Conservation (phyloP, 2,797 vertebrate species). For the Rhinella marina region DNA sequence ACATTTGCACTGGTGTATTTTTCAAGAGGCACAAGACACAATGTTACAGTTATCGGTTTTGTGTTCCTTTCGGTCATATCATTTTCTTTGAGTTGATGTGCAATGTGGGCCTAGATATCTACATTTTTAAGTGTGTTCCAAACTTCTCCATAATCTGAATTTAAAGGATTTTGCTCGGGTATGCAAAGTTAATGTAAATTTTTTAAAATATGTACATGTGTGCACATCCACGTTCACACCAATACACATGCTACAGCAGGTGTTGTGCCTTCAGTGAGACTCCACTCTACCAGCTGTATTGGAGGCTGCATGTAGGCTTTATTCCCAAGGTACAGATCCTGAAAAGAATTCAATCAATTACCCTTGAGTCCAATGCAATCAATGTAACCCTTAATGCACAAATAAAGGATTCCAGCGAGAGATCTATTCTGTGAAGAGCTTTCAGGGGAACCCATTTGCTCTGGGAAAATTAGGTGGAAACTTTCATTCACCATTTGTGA, state of each 20-base stretch:
- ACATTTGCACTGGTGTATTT: slow-evolving; percentile 5
- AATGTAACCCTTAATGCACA: slow-evolving; percentile 60
- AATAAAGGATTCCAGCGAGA: slow-evolving; percentile 53
- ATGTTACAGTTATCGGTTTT: background rate
- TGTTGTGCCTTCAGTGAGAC: background rate
- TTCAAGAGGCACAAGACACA: slow-evolving; percentile 5
- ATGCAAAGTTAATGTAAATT: background rate
- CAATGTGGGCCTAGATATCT: background rate
- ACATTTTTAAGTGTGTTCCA: background rate
- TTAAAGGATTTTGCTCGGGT: too few species aligned
- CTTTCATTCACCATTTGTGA: slow-evolving; percentile 45
- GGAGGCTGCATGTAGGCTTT: slow-evolving; percentile 39
- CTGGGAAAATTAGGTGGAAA: slow-evolving; percentile 30
- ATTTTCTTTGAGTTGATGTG: background rate
- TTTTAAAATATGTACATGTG: background rate
- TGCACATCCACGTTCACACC: too few species aligned
- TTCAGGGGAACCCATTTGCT: slow-evolving; percentile 37
- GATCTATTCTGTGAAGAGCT: slow-evolving; percentile 39
- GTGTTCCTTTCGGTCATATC: background rate
- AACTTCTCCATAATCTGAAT: background rate
- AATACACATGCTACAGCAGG: background rate
- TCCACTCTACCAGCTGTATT: slow-evolving; percentile 25
- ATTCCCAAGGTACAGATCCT: slow-evolving; percentile 55
- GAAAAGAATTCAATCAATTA: slow-evolving; percentile 59
- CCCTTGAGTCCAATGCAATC: slow-evolving; percentile 59